Base-by-base conservation (phyloP, 2,113 vertebrate species). In the Pungitius pungitius region DNA sequence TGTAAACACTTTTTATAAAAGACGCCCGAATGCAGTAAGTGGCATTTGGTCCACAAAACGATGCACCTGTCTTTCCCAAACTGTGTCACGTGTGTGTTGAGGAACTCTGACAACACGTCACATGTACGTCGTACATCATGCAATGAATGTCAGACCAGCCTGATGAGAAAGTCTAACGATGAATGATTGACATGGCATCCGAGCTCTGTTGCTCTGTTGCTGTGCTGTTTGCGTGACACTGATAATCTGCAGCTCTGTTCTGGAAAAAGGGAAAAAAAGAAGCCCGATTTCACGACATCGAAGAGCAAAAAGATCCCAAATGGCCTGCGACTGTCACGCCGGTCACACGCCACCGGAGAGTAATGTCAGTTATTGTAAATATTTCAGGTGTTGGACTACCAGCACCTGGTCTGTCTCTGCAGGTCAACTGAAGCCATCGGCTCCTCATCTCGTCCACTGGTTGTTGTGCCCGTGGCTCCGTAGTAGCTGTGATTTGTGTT, bases 401-500 rank as follows among this genome's bases (percentile, higher is more conserved):
- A 3, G 43, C 63, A 30, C 40, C 62, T 73, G 75, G 62, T 84
- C 69, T 76, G 43, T 89, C 81, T 81, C 86, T 85, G 78, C 83
- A 78, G 84, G 84, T 80, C 42, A 82, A 81, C 64, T 61, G 74
- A 90, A 82, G 78, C 82, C 84, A 85, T 74, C 73, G 70, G 75
- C 47, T 61, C 76, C 63, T 93, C 87, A 86, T 86, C 73, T 75
- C 86, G 85, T 82, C 85, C 82, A 83, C 87, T 92, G 89, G 84
- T 92, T 87, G 80, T 93, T 84, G 90, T 93, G 89, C 85, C 92
- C 93, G 90, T 93, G 87, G 82, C 83, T 88, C 73, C 88, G 90
- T 93, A 80, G 87, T 92, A 87, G 85, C 90, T 87, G 93, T 94
- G 82, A 82, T 87, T 90, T 92, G 84, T 91, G 88, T 90, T 91